phyloP scores from a whole-genome alignment of 2,797 vertebrate species.

The Acestrorhynchus altus region DNA sequence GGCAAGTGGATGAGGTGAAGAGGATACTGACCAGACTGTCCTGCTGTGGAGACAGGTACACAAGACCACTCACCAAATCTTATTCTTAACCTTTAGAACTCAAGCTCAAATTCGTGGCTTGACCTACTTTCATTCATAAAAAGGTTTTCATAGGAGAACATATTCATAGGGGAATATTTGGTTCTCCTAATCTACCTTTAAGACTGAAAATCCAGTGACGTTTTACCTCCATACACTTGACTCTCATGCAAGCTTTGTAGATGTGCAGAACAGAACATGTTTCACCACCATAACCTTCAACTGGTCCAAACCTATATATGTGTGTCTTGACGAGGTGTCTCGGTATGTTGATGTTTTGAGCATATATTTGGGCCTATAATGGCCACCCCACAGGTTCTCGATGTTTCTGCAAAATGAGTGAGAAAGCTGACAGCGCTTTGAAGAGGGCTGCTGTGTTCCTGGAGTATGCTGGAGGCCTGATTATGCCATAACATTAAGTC shows the following conservation, averaged over 20 bases:
- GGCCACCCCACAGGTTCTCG: background rate
- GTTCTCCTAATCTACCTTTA: too few species aligned
- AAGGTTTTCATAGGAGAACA: too few species aligned
- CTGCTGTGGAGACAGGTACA: constrained; percentile 81
- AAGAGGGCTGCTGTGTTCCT: background rate
- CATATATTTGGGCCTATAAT: background rate
- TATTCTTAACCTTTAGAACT: too few species aligned
- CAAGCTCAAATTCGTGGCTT: too few species aligned
- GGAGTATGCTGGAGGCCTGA: too few species aligned
- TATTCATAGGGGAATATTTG: too few species aligned
- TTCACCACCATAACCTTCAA: background rate
- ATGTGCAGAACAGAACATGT: background rate
- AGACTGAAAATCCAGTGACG: too few species aligned
- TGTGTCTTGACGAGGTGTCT: background rate
- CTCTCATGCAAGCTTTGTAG: background rate
- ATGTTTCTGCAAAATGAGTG: background rate
- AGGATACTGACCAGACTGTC: constrained; percentile 76
- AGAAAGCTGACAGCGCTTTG: background rate
- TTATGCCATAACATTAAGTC: too few species aligned
- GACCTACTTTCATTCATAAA: too few species aligned
- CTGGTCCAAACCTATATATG: background rate
- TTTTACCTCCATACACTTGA: too few species aligned
- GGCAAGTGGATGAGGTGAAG: constrained; percentile 73
- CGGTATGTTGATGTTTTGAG: background rate
- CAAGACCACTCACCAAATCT: background rate